phyloP scores from a whole-genome alignment of 2,797 vertebrate genomes.

The Odontamblyopus rebecca region DNA sequence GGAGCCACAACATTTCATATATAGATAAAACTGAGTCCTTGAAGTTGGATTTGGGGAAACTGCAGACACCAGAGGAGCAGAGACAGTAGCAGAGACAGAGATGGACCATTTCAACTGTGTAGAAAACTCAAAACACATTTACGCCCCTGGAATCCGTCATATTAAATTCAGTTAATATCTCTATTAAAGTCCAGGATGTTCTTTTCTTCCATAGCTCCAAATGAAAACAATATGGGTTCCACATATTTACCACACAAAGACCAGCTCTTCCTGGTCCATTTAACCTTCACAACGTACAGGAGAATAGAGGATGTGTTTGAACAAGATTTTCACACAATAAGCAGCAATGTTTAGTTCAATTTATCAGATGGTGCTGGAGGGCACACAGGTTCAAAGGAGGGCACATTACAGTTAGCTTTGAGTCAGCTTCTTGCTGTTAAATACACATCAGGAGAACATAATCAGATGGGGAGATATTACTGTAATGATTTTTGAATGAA shows the following conservation, averaged over 20 bases:
- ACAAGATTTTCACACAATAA: constrained; percentile 38
- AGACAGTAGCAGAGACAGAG: constrained; percentile 17
- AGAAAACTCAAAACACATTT: constrained; percentile 12
- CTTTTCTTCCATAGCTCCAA: not conserved
- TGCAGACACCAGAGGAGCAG: constrained; percentile 18
- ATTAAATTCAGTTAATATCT: constrained; percentile 8
- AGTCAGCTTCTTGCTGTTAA: constrained; percentile 4
- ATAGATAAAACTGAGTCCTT: constrained; percentile 22
- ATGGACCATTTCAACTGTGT: not conserved
- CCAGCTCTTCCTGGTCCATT: constrained; percentile 26
- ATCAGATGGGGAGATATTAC: constrained; percentile 20
- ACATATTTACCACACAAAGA: constrained; percentile 47
- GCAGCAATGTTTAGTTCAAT: constrained; percentile 19
- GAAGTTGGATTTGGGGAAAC: constrained; percentile 31
- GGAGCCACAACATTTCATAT: constrained; percentile 51
- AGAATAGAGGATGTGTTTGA: constrained; percentile 42
- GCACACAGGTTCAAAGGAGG: not conserved
- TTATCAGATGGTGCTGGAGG: constrained; percentile 5
- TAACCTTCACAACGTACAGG: constrained; percentile 32
- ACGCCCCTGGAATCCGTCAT: not conserved
- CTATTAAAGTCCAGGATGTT: not conserved
- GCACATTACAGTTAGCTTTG: not conserved
- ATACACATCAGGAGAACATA: not conserved
- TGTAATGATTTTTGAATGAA: constrained; percentile 13
- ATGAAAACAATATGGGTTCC: constrained; percentile 33